Evolutionary conservation across 1,140 invertebrate genomes (phyloP), one percentile per base, ranked within the genome.

Genomic region (Panagrolaimus sp.): DNA sequence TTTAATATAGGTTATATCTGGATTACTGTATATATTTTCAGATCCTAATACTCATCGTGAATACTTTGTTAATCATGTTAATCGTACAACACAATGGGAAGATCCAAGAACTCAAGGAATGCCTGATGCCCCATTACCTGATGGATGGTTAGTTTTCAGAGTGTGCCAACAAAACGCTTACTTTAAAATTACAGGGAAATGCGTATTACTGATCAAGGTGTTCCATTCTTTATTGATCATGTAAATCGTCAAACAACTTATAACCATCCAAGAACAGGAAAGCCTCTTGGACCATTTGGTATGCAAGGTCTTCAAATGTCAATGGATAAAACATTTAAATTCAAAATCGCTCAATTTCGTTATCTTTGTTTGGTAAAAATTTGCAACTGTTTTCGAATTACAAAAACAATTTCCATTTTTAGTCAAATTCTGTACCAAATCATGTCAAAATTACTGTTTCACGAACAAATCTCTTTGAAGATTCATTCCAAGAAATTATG

Each of bases 361-460:
- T 98, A 98, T 85, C 87, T 99, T 27, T 99, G 96, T 86, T 92
- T 95, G 72, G 31, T 38, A 38, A 38, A 7, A 38, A 38, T 4
- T 38, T 38, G 2, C 2, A 38, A 7, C 31, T 38, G n/a, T n/a
- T 38, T 2, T 38, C 7, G 31, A 38, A 38, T 38, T 38, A 38
- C 31, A 38, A 7, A 4, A 38, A 38, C 31, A 38, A 38, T 38
- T 7, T 38, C 7, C 31, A 4, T 38, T 38, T 38, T 38, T 38
- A 38, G 31, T 88, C 86, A 73, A 98, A 98, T 84, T 91, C 92
- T 1, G 86, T 98, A 74, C 92, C 94, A 14, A 94, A 92, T 82
- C 96, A 99, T 84, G 97, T 98, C 72, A 99, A 99, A 86, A 94
- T 99, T 61, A 96, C 92, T 4, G 90, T 98, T n/a, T 90, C 91